Conservation (phyloP, 1,140 invertebrate genomes). For the Meloidogyne hapla region DNA sequence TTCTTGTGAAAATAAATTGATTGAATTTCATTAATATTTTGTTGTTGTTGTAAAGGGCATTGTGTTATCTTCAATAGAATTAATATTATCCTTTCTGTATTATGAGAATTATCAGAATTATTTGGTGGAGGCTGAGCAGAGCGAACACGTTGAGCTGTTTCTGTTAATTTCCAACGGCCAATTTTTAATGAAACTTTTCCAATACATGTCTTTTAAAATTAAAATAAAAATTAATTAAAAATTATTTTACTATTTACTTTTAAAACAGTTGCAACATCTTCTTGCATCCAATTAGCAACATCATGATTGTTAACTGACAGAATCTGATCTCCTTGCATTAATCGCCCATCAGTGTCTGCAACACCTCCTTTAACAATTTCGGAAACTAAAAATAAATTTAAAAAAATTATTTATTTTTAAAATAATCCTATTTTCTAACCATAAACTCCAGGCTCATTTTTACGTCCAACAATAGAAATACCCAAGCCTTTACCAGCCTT, state of each 20-base stretch:
- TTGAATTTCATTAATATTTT: conserved; percentile 24
- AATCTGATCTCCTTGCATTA: conserved; percentile 89
- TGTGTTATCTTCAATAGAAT: conserved; percentile 5
- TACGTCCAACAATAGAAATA: conserved; percentile 72
- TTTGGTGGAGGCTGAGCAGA: conserved; percentile 47
- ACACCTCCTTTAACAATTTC: conserved; percentile 89
- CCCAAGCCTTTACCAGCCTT: conserved; percentile 67
- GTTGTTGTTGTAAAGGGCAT: conserved; percentile 36
- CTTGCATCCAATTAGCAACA: conserved; percentile 77
- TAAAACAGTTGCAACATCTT: conserved; percentile 82
- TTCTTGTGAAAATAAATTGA: conserved; percentile 8
- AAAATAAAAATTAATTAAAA: background rate
- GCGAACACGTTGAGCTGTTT: conserved; percentile 57
- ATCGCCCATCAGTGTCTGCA: conserved; percentile 83
- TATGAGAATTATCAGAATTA: background rate
- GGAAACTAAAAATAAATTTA: conserved; percentile 69
- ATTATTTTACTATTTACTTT: conserved; percentile 68
- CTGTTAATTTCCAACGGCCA: conserved; percentile 59
- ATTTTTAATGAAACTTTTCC: conserved; percentile 58
- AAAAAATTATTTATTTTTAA: too few relatives aligned
- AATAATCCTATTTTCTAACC: too few relatives aligned
- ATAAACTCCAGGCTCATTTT: conserved; percentile 83
- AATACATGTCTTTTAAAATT: conserved; percentile 43
- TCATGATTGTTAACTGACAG: conserved; percentile 84
- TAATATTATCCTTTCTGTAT: background rate